phyloP scores from a whole-genome alignment of 2,113 vertebrate species.

The Chaetura pelagica region DNA sequence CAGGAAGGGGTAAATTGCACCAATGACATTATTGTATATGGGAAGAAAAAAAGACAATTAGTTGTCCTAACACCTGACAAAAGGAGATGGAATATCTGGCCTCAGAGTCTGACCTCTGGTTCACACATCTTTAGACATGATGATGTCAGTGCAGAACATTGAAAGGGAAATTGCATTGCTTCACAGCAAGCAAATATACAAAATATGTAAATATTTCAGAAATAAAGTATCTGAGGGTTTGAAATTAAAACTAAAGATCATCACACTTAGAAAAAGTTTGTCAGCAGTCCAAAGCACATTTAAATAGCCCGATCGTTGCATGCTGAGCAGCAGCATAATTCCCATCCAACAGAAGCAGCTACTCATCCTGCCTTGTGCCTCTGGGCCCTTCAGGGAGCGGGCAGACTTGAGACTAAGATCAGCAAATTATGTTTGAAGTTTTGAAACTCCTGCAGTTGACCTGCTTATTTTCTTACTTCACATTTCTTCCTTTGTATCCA shows the following conservation, averaged over 20 bases:
- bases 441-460: neutral
- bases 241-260: neutral
- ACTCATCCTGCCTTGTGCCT: neutral
- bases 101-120: neutral
- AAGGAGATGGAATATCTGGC: conserved; percentile 12
- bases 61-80: conserved; percentile 20
- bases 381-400: neutral
- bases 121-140: neutral
- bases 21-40: neutral
- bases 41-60: neutral
- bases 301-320: neutral
- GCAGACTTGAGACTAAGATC: neutral
- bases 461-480: neutral
- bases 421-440: neutral
- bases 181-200: neutral
- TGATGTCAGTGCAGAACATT: neutral
- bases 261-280: neutral
- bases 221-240: neutral
- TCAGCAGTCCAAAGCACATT: neutral
- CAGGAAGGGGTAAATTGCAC: conserved; percentile 52
- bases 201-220: neutral
- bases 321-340: neutral
- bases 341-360: neutral
- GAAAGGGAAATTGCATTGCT: neutral
- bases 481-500: neutral